Percentiles rank a stretch among this genome's conserved stretches.
These are phyloP conservation scores for Caenorhabditis sp. DNA, from an alignment of 2,888 invertebrate genomes.

Conservation along the genomic window DNA sequence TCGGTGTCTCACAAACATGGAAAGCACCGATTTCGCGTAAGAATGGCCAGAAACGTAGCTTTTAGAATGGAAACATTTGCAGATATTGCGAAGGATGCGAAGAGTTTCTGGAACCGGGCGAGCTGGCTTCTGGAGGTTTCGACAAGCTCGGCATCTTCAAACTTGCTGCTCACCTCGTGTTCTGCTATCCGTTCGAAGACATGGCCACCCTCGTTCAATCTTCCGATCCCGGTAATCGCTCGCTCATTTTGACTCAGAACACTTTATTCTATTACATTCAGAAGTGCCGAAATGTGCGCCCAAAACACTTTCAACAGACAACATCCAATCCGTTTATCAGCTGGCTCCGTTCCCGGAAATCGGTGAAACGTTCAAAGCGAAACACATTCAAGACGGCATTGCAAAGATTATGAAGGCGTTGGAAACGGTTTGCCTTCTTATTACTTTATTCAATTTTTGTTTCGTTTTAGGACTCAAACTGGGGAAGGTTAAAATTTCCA, in stretches of 20 bases:
- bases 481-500: slow-evolving; percentile 20
- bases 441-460: too few species aligned
- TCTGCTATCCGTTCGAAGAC: slow-evolving; percentile 30
- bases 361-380: slow-evolving; percentile 20
- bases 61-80: neutral
- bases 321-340: slow-evolving; percentile 22
- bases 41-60: too few species aligned
- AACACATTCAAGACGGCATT: slow-evolving; percentile 19
- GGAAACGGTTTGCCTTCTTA: slow-evolving; percentile 1
- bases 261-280: neutral
- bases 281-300: slow-evolving; percentile 18
- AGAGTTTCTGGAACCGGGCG: slow-evolving; percentile 45
- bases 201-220: slow-evolving; percentile 3
- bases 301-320: slow-evolving; percentile 6
- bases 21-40: slow-evolving; percentile 2
- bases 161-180: slow-evolving; percentile 50
- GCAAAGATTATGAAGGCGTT: slow-evolving; percentile 6
- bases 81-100: slow-evolving; percentile 52
- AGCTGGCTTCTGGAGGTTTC: slow-evolving; percentile 25
- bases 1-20: slow-evolving; percentile 29
- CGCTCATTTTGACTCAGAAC: neutral
- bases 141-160: slow-evolving; percentile 56
- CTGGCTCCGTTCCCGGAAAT: slow-evolving; percentile 25
- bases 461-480: slow-evolving; percentile 45
- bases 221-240: slow-evolving; percentile 17